Evolutionary conservation across 2,888 invertebrate species (phyloP).

Genomic region (Philereme transversata): DNA sequence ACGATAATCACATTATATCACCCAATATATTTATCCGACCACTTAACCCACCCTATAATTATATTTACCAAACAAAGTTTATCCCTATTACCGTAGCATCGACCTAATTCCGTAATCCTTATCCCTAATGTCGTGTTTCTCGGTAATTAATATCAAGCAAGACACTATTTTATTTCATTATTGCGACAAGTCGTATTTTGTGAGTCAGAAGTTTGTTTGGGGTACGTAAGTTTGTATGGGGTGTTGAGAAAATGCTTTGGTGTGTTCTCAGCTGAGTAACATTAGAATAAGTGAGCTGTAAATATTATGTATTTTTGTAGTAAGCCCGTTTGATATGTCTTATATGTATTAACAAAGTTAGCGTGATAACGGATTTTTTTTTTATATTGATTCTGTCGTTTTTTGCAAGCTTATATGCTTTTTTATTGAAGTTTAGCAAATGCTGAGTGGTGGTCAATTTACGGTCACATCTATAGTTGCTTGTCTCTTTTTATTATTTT

Average conservation of each 20-base stretch:
- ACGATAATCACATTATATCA: conserved; percentile 37
- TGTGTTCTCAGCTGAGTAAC: conserved; percentile 1
- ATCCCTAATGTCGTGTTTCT: conserved; percentile 70
- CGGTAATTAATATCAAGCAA: conserved; percentile 75
- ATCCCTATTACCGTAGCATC: conserved; percentile 50
- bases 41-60: conserved; percentile 48
- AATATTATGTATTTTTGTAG: no score
- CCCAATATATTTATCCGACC: conserved; percentile 38
- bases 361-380: no score
- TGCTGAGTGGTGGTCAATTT: no score
- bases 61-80: conserved; percentile 53
- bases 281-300: neutral
- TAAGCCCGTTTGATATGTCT: no score
- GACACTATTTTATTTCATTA: conserved; percentile 80
- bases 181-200: conserved; percentile 60
- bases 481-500: no score
- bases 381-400: no score
- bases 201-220: conserved; percentile 62
- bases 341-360: no score
- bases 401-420: no score
- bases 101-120: conserved; percentile 38
- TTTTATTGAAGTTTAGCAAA: no score
- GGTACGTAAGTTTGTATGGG: conserved; percentile 23
- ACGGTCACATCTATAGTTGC: no score
- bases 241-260: conserved; percentile 23